These are phyloP conservation scores for Chesias legatella DNA, from an alignment of 2,888 invertebrate species.

Conservation along the genomic window DNA sequence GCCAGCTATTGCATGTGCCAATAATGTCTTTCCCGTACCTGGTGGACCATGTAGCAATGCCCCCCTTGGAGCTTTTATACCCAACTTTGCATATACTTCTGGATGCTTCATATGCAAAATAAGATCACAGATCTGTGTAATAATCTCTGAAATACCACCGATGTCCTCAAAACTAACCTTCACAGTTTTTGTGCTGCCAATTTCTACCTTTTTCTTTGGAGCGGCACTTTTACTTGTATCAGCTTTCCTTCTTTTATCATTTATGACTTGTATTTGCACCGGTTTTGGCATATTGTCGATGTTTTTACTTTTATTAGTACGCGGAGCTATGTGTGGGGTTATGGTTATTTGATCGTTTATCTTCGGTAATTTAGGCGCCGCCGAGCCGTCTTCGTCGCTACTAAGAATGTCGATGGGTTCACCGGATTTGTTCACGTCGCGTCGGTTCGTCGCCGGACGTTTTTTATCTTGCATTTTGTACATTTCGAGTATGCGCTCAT, in stretches of 20 bases:
- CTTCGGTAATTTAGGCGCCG: conserved; percentile 71
- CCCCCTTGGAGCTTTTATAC: conserved; percentile 93
- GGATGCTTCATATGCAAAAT: conserved; percentile 94
- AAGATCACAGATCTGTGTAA: conserved; percentile 85
- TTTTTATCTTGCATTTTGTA: conserved; percentile 76
- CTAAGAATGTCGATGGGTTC: conserved; percentile 72
- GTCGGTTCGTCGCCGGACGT: conserved; percentile 57
- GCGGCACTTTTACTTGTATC: conserved; percentile 45
- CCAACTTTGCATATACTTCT: conserved; percentile 91
- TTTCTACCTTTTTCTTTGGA: conserved; percentile 57
- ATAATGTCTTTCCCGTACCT: conserved; percentile 93
- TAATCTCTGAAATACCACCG: conserved; percentile 89
- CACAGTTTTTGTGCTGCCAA: conserved; percentile 57
- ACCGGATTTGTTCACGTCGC: conserved; percentile 61
- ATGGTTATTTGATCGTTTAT: conserved; percentile 74
- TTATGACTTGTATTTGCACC: conserved; percentile 47
- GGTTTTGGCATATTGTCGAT: conserved; percentile 45
- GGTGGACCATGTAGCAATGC: conserved; percentile 97
- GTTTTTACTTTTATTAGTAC: conserved; percentile 47
- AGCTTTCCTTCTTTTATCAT: conserved; percentile 64
- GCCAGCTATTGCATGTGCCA: conserved; percentile 91
- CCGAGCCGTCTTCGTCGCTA: conserved; percentile 65
- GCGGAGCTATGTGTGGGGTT: conserved; percentile 65
- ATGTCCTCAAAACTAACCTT: conserved; percentile 86
- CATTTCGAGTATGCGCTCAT: conserved; percentile 76